phyloP scores from a whole-genome alignment of 2,888 invertebrate species.

The Eilema caniola region DNA sequence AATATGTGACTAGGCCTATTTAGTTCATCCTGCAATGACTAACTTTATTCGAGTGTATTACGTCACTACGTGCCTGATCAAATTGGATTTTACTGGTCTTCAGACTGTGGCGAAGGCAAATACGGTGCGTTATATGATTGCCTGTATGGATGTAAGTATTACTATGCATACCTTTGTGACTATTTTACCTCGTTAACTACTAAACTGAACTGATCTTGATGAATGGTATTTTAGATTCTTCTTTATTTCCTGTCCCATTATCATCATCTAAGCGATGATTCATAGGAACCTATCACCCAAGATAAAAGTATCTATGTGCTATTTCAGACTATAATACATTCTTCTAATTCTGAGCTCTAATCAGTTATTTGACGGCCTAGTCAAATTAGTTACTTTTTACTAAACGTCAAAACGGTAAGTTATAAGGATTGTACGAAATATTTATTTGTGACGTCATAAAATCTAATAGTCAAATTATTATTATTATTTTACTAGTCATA shows the following conservation, averaged over 20 bases:
- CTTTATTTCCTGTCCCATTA: neutral
- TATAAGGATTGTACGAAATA: too few species aligned
- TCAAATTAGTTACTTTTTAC: too few species aligned
- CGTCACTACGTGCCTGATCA: neutral
- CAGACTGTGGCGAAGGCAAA: neutral
- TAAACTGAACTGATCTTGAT: neutral
- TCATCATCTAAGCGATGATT: neutral
- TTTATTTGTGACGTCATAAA: too few species aligned
- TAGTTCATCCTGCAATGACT: slow-evolving; percentile 19
- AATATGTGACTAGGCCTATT: slow-evolving; percentile 18
- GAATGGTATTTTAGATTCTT: neutral
- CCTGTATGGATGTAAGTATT: neutral
- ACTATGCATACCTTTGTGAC: neutral
- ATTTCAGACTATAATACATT: too few species aligned
- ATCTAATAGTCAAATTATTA: too few species aligned
- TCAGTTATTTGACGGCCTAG: too few species aligned
- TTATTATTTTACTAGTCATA: too few species aligned
- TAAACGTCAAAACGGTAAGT: too few species aligned
- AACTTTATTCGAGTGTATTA: slow-evolving; percentile 10
- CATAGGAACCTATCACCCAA: too few species aligned
- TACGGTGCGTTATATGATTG: neutral
- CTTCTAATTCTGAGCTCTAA: too few species aligned
- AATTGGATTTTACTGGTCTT: neutral
- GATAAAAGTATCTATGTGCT: too few species aligned
- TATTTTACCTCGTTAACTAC: neutral